Evolutionary conservation across 2,888 invertebrate species (phyloP).

Genomic region (Heterodera filipjevi): DNA sequence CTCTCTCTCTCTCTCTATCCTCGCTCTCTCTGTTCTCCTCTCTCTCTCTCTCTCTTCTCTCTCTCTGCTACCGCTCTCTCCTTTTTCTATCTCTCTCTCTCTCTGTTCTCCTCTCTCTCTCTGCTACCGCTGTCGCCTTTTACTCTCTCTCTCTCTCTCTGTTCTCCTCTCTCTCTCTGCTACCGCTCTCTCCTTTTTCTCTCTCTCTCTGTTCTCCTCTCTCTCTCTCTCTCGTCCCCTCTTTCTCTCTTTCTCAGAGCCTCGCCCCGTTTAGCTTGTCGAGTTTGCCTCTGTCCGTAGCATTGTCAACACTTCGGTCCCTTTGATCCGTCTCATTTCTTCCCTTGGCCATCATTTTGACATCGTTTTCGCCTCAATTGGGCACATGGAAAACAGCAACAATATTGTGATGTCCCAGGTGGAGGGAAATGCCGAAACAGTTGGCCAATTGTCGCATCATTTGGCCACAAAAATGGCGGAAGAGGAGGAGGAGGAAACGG

Average conservation of each 20-base stretch:
- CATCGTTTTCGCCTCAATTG: constrained; percentile 13
- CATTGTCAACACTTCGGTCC: not conserved
- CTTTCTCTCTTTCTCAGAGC: not conserved
- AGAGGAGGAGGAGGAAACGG: not conserved
- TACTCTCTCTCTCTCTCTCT: no score
- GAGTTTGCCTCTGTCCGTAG: not conserved
- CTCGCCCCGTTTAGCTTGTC: not conserved
- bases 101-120: no score
- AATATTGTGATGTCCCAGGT: not conserved
- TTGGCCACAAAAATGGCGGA: not conserved
- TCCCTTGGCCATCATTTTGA: constrained; percentile 9
- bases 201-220: no score
- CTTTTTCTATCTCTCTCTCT: no score
- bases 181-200: no score
- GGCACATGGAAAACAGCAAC: not conserved
- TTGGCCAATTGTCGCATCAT: not conserved
- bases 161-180: no score
- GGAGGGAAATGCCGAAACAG: not conserved
- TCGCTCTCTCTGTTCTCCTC: no score
- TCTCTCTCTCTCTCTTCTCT: no score
- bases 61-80: no score
- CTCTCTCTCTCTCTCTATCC: no score
- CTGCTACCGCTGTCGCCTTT: no score
- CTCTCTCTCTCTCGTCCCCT: no score
- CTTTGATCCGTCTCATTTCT: not conserved